Base-by-base conservation (phyloP, 2,888 invertebrate genomes). In the Ctena decussata region DNA sequence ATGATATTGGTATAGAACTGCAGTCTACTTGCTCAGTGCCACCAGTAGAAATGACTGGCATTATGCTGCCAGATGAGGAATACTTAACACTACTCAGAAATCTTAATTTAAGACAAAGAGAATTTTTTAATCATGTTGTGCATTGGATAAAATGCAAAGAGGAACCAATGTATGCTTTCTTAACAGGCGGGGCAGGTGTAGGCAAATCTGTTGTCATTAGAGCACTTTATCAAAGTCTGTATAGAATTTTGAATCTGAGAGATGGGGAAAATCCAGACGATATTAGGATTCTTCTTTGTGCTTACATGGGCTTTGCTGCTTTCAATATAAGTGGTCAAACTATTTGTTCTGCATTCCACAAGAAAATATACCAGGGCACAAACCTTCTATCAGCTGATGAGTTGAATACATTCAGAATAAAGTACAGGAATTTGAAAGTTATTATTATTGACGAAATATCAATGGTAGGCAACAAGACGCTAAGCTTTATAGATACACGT, bases 231-330 rank as follows among this genome's bases (percentile, higher is more conserved):
- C 74, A 74, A 32, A 53, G 49, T 35, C 24, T 49, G 53, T 74
- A 32, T 24, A 74, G 74, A 49, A 1, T 41, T 49, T 53, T 74
- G 35, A 74, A 74, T 49, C 27, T 49, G 18, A 49, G 53, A 32
- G 74, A 74, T 53, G 73, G 73, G 27, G 35, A 60, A 35, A 80
- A 73, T 30, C 71, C 80, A 24, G 65, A 65, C 41, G 73, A 73
- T 44, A 30, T 32, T 44, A 70, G 60, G 32, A 35, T 74, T 49
- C 53, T 74, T 2, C 35, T 74, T 6, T 49, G 74, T 74, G 53
- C 74, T 24, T 74, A 35, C 41, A 74, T 53, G 30, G 72, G 72
- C 24, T 30, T 6, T 60, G 60, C 30, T 27, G 24, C 24, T 60
- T 60, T 27, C 30, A 60, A 60, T 18, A 60, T 60, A 27, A 30